Conservation (phyloP, 2,797 vertebrate species). For the Bucorvus abyssinicus region DNA sequence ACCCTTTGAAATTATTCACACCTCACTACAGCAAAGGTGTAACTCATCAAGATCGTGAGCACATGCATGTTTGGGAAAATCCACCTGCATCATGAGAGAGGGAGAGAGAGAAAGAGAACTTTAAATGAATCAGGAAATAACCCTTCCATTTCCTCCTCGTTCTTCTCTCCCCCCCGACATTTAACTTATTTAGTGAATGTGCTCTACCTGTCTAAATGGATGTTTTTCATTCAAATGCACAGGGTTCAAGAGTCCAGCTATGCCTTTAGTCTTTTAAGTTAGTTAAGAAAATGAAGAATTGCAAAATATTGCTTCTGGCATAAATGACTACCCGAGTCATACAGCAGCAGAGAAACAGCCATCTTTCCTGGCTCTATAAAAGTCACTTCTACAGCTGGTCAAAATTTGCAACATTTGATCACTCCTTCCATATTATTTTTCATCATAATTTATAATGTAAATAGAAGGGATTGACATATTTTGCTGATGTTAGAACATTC, state of each 20-base stretch:
- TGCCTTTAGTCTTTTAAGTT: background rate
- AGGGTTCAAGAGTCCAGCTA: background rate
- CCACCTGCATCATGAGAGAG: background rate
- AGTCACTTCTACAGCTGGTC: background rate
- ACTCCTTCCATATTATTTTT: background rate
- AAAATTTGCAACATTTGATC: background rate
- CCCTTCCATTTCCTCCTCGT: background rate
- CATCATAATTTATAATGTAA: conserved; percentile 5
- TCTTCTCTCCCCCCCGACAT: background rate
- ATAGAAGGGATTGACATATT: background rate
- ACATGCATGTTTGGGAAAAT: background rate
- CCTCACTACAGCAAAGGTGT: background rate
- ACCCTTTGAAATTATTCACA: background rate
- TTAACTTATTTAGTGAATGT: background rate
- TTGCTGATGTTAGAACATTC: background rate
- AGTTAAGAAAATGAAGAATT: conserved; percentile 38
- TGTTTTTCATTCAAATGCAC: background rate
- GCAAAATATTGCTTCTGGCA: conserved; percentile 1
- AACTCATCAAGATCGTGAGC: background rate
- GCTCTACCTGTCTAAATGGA: conserved; percentile 25
- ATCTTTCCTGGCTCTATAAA: background rate
- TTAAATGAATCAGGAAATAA: conserved; percentile 8
- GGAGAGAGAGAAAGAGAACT: background rate
- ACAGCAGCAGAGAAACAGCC: background rate
- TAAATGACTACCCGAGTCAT: conserved; percentile 9